Evolutionary conservation across 2,797 vertebrate species (phyloP).

Genomic region (Peromyscus attwateri): DNA sequence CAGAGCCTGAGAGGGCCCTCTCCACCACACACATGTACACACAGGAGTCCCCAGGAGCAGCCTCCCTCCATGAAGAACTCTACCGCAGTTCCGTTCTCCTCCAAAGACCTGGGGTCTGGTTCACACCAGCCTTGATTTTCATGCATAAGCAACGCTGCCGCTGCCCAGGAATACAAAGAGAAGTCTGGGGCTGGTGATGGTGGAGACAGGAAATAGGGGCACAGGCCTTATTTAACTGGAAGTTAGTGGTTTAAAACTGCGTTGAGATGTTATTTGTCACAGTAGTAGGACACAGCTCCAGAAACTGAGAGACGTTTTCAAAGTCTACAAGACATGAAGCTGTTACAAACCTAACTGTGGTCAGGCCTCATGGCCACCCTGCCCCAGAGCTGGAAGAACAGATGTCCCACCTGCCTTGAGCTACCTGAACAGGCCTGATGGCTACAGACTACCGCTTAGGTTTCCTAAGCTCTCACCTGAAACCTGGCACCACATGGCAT

Average conservation of each 20-base stretch:
- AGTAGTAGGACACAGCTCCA: not conserved
- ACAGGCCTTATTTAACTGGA: rapidly evolving
- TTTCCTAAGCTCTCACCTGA: not conserved
- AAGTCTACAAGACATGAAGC: not conserved
- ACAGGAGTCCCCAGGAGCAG: too few relatives aligned
- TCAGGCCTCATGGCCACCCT: rapidly evolving
- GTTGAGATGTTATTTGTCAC: not conserved
- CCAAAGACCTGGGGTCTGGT: rapidly evolving
- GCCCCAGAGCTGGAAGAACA: rapidly evolving
- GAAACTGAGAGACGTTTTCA: not conserved
- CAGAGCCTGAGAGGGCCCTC: not conserved
- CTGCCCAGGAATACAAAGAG: rapidly evolving
- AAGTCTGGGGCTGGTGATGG: rapidly evolving
- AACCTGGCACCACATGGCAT: not conserved
- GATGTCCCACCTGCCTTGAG: rapidly evolving
- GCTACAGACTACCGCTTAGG: too few relatives aligned
- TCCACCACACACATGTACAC: rapidly evolving
- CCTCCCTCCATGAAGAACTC: rapidly evolving
- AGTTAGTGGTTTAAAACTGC: rapidly evolving
- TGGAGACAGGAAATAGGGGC: rapidly evolving
- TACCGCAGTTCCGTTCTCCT: rapidly evolving
- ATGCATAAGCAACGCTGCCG: rapidly evolving
- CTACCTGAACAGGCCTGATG: not conserved
- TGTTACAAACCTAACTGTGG: not conserved
- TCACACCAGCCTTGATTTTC: not conserved